Evolutionary conservation across 30 jellyfish, hydroid and myxozoan genomes (phyloP), one percentile per base, ranked within the genome.

Genomic region (Aurelia aurita): DNA sequence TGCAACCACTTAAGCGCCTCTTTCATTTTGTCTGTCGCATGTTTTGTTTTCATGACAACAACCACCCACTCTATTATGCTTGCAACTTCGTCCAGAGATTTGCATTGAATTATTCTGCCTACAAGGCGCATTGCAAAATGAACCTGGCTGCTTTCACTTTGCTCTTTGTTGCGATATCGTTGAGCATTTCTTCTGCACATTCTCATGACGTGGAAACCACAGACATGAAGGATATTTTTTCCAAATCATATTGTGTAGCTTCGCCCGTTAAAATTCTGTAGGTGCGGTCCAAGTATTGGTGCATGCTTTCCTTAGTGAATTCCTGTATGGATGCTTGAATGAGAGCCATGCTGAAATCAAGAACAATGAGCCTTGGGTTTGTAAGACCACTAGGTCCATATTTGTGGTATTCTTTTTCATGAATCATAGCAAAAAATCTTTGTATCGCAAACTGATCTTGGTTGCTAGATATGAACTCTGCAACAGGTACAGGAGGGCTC

Each of bases 181-280:
- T 53, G 51, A 21, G 70, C 70, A 62, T 62, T 77, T n/a, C 79
- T 44, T 21, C 61, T 55, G 22, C 79, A 31, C 77, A 32, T 45
- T 46, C 32, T 58, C 80, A 58, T 46, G 12, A 72, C 53, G 53
- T 72, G 85, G 20, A 27, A 49, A 16, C 53, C 45, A 47, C 85
- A 72, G 13, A 72, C n/a, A 20, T 72, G 72, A 72, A 9, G 28
- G 45, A 1, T n/a, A 75, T 1, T 19, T 72, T 46, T 14, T 5
- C 4, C 51, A 72, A 31, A 1, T 34, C 54, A 9, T 19, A 5
- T 13, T 18, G 0, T 0, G 72, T 3, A 0, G 66, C 85, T 5
- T 18, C 2, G 3, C 85, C 85, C 12, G 34, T 39, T 6, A 72
- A 1, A 14, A 72, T 27, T 11, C 85, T 9, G 51, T 13, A 20